These are phyloP conservation scores for Nomada fucata DNA, from an alignment of 2,888 invertebrate genomes.

Conservation along the genomic window DNA sequence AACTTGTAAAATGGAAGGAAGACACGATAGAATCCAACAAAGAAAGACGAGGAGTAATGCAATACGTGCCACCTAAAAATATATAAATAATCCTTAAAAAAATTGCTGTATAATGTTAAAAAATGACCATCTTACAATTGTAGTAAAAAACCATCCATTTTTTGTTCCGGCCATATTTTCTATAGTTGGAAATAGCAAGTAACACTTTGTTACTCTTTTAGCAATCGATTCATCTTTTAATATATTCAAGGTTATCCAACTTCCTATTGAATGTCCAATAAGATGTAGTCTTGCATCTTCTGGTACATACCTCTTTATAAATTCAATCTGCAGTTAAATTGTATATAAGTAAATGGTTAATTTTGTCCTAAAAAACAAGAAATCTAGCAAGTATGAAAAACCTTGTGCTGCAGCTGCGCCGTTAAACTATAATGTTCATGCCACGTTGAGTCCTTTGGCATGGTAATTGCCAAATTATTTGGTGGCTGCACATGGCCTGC, in stretches of 20 bases:
- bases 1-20: slow-evolving; percentile 86
- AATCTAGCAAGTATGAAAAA: slow-evolving; percentile 74
- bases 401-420: slow-evolving; percentile 93
- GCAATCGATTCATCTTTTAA: slow-evolving; percentile 87
- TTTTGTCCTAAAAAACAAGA: slow-evolving; percentile 85
- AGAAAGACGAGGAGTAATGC: slow-evolving; percentile 84
- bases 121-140: slow-evolving; percentile 84
- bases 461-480: slow-evolving; percentile 83
- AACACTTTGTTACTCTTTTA: slow-evolving; percentile 87
- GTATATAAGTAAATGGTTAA: slow-evolving; percentile 68
- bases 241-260: slow-evolving; percentile 92
- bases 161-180: slow-evolving; percentile 91
- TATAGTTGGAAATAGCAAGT: slow-evolving; percentile 94
- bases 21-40: slow-evolving; percentile 84
- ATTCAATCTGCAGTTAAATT: slow-evolving; percentile 84
- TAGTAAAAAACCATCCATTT: slow-evolving; percentile 90
- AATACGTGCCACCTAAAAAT: slow-evolving; percentile 83
- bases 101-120: slow-evolving; percentile 46
- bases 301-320: slow-evolving; percentile 91
- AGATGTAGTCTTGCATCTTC: slow-evolving; percentile 90
- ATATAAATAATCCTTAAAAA: slow-evolving; percentile 45
- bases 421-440: slow-evolving; percentile 88
- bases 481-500: slow-evolving; percentile 92
- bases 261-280: slow-evolving; percentile 96
- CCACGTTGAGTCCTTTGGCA: slow-evolving; percentile 63